These are phyloP conservation scores for Leptinotarsa juncta DNA, from an alignment of 2,888 invertebrate genomes.

Conservation along the genomic window DNA sequence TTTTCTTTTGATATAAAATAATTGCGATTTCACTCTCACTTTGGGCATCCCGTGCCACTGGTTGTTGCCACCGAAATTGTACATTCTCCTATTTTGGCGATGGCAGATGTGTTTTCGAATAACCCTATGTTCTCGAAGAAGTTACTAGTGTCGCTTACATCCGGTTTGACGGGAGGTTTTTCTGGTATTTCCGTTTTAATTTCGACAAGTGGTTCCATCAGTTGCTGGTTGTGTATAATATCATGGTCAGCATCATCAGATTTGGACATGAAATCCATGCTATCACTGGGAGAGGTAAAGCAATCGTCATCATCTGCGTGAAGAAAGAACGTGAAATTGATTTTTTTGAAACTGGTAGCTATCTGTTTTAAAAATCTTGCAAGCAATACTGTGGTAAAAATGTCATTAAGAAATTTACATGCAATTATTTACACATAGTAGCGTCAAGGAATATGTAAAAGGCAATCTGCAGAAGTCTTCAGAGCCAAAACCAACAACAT, in stretches of 20 bases:
- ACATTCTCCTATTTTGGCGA: constrained; percentile 58
- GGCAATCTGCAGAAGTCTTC: no score
- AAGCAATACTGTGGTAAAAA: no score
- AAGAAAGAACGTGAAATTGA: not conserved
- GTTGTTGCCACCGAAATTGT: constrained; percentile 55
- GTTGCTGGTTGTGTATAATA: constrained; percentile 28
- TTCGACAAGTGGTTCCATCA: constrained; percentile 57
- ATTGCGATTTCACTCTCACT: not conserved
- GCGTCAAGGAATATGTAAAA: no score
- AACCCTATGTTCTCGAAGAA: constrained; percentile 53
- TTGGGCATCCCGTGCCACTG: constrained; percentile 1
- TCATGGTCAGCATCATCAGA: not conserved
- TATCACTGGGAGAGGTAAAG: not conserved
- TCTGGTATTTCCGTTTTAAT: constrained; percentile 51
- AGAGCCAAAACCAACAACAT: no score
- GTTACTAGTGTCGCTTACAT: constrained; percentile 20
- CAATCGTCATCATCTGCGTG: not conserved
- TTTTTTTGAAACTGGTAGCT: not conserved
- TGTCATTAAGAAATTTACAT: no score
- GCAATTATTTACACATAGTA: no score
- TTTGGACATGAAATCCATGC: constrained; percentile 1
- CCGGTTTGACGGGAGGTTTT: constrained; percentile 18
- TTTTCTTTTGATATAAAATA: not conserved
- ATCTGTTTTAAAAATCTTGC: not conserved
- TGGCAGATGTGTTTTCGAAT: constrained; percentile 51